Evolutionary conservation across 2,113 vertebrate species (phyloP).

Genomic region (Epinephelus lanceolatus): DNA sequence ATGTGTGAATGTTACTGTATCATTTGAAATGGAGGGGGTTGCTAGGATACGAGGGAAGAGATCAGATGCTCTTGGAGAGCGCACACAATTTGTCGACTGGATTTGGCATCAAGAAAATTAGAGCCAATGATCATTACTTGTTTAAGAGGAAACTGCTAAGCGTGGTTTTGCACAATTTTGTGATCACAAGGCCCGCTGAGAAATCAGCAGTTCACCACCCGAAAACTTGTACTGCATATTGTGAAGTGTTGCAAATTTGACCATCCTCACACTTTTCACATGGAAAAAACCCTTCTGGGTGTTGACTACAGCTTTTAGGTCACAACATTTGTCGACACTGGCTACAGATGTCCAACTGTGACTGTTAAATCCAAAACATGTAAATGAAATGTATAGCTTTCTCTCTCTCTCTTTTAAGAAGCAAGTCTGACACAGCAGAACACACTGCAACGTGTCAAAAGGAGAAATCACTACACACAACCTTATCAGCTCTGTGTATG

Average conservation of each 20-base stretch:
- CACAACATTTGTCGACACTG: not conserved
- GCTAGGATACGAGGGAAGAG: conserved; percentile 81
- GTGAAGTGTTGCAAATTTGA: conserved; percentile 18
- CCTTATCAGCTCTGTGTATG: conserved; percentile 82
- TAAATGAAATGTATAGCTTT: conserved; percentile 40
- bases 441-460: conserved; percentile 76
- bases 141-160: conserved; percentile 38
- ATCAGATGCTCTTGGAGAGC: conserved; percentile 67
- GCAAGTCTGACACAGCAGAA: conserved; percentile 70
- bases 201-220: conserved; percentile 50
- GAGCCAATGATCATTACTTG: conserved; percentile 46
- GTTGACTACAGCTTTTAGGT: not conserved
- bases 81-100: conserved; percentile 40
- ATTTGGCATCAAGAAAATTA: conserved; percentile 46
- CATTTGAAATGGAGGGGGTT: conserved; percentile 79
- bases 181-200: conserved; percentile 7
- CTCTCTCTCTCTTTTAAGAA: conserved; percentile 27
- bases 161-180: conserved; percentile 38
- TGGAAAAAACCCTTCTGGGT: not conserved
- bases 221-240: conserved; percentile 3
- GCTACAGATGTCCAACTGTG: conserved; percentile 5
- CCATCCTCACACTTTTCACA: conserved; percentile 6
- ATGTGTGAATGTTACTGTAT: conserved; percentile 68
- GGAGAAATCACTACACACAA: conserved; percentile 80
- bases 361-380: conserved; percentile 17